Percentiles rank a stretch among this genome's conserved stretches.
Conservation (phyloP, 1,140 invertebrate genomes). For the Radopholus similis region DNA sequence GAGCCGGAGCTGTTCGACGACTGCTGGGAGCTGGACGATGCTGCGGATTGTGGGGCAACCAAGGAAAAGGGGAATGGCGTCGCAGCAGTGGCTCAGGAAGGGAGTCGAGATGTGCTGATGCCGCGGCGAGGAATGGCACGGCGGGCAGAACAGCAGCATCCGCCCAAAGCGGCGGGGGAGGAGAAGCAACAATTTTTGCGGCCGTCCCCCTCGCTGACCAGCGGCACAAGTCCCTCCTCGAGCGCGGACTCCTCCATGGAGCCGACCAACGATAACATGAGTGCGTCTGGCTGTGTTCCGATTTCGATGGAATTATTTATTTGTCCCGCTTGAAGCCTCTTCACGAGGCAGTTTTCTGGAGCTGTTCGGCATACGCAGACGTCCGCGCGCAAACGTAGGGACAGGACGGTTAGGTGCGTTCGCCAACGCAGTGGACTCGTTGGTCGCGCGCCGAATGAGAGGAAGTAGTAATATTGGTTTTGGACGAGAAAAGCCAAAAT, state of each 20-base stretch:
- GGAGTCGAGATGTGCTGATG: slow-evolving; percentile 3
- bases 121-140: slow-evolving; percentile 6
- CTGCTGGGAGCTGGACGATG: neutral
- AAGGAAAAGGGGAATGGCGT: neutral
- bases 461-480: too few species aligned
- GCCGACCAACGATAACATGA: slow-evolving; percentile 1
- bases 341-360: slow-evolving; percentile 15
- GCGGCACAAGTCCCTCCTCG: slow-evolving; percentile 1
- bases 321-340: slow-evolving; percentile 3
- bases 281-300: neutral
- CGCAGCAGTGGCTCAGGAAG: too few species aligned
- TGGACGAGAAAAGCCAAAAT: too few species aligned
- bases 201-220: slow-evolving; percentile 9
- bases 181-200: neutral
- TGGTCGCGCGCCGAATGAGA: neutral
- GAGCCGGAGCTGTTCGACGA: too few species aligned
- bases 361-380: slow-evolving; percentile 12
- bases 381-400: neutral
- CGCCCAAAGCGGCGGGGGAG: neutral
- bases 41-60: neutral
- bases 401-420: neutral
- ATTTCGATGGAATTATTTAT: neutral
- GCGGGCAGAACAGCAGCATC: slow-evolving; percentile 6
- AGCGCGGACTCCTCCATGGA: slow-evolving; percentile 20
- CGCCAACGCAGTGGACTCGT: neutral